A percentile compares a stretch with the other conserved stretches of the same genome.
phyloP scores from a whole-genome alignment of 2,797 vertebrate genomes.

The Gobionotothen gibberifrons region DNA sequence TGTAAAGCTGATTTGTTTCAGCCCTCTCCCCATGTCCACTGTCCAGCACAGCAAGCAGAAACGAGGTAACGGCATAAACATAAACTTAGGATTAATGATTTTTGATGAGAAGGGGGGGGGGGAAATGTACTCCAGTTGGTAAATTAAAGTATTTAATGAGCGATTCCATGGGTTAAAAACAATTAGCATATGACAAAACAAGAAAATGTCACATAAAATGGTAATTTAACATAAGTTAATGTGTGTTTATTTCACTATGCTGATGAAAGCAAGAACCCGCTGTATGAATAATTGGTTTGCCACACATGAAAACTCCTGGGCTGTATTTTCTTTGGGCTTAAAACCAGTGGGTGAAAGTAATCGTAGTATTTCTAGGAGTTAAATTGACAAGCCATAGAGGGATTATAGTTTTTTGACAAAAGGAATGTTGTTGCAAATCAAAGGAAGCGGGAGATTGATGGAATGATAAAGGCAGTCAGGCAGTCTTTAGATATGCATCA shows the following conservation, averaged over 20 bases:
- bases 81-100: constrained; percentile 15
- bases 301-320: constrained; percentile 4
- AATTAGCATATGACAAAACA: constrained; percentile 22
- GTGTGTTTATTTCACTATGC: not conserved
- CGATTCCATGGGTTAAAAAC: not conserved
- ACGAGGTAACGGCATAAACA: constrained; percentile 12
- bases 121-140: not conserved
- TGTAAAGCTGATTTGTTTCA: constrained; percentile 64
- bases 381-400: constrained; percentile 27
- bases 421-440: constrained; percentile 43
- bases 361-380: constrained; percentile 11
- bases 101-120: not conserved
- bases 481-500: constrained; percentile 47
- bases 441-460: constrained; percentile 47
- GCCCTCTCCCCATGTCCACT: constrained; percentile 22
- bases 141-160: constrained; percentile 20
- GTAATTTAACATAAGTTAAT: not conserved
- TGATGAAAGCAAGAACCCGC: constrained; percentile 4
- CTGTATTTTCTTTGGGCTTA: not conserved
- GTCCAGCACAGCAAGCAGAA: constrained; percentile 14
- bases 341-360: constrained; percentile 6
- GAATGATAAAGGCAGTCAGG: constrained; percentile 47
- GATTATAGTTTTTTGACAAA: constrained; percentile 59
- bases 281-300: not conserved
- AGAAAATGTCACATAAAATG: constrained; percentile 8